Conservation (phyloP, 2,888 invertebrate species). For the Melanostoma scalare region DNA sequence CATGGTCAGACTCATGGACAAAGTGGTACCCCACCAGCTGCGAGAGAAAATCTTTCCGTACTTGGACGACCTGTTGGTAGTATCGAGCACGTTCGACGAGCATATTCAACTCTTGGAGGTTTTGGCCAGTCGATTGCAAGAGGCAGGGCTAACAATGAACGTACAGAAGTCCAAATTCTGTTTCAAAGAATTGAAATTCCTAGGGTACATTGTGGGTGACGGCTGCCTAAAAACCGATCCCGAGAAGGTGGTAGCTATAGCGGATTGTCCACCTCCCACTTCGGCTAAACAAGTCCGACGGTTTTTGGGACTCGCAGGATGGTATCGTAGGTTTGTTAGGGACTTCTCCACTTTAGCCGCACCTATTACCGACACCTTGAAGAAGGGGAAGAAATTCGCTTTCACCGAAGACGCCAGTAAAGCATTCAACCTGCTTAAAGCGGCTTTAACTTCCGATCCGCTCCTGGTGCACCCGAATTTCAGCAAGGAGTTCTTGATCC, state of each 20-base stretch:
- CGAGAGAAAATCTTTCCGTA: constrained; percentile 42
- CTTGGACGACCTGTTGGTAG: not conserved
- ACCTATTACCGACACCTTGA: no score
- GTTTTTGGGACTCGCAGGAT: constrained; percentile 20
- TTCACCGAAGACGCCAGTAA: no score
- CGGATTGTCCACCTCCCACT: not conserved
- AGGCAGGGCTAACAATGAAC: constrained; percentile 3
- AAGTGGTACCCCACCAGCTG: constrained; percentile 34
- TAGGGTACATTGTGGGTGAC: constrained; percentile 17
- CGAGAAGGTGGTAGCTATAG: no score
- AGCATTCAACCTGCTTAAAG: no score
- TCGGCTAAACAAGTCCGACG: constrained; percentile 4
- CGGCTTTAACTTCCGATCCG: no score
- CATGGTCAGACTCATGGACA: constrained; percentile 21
- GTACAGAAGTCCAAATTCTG: not conserved
- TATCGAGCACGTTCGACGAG: not conserved
- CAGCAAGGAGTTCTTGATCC: no score
- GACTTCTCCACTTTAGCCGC: no score
- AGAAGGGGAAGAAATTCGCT: no score
- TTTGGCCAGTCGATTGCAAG: not conserved
- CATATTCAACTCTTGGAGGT: not conserved
- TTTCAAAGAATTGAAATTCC: no score
- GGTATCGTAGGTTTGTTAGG: no score
- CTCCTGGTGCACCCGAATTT: not conserved
- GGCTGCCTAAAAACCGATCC: constrained; percentile 11